phyloP scores from a whole-genome alignment of 2,797 vertebrate species.

The Orestias chungarensis region DNA sequence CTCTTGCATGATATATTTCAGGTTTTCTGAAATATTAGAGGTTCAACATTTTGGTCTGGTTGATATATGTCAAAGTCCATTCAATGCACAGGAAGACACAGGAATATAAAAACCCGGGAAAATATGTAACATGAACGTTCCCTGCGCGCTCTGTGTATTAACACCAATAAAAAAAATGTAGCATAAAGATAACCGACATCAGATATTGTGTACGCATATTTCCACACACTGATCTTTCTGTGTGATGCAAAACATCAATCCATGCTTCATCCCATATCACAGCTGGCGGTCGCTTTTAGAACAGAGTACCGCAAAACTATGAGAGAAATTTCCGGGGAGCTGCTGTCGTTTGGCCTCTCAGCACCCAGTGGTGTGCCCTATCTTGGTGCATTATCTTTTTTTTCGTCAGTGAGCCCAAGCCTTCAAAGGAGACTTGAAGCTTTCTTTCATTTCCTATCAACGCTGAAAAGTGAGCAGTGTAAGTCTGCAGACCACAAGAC shows the following conservation, averaged over 20 bases:
- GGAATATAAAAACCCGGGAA: slow-evolving; percentile 16
- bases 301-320: slow-evolving; percentile 59
- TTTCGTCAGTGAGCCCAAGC: slow-evolving; percentile 61
- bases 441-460: slow-evolving; percentile 60
- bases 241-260: slow-evolving; percentile 47
- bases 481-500: slow-evolving; percentile 70
- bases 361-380: slow-evolving; percentile 47
- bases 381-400: slow-evolving; percentile 62
- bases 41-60: slow-evolving; percentile 37
- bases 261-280: slow-evolving; percentile 66
- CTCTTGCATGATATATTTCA: not conserved
- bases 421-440: slow-evolving; percentile 69
- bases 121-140: slow-evolving; percentile 43
- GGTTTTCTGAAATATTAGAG: no score
- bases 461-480: slow-evolving; percentile 53
- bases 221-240: slow-evolving; percentile 9
- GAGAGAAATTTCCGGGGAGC: slow-evolving; percentile 63
- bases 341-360: slow-evolving; percentile 62
- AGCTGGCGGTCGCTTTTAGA: slow-evolving; percentile 54
- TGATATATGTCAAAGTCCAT: slow-evolving; percentile 62
- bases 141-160: slow-evolving; percentile 34
- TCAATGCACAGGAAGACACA: slow-evolving; percentile 39
- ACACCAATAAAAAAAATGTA: not conserved
- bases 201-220: slow-evolving; percentile 4
- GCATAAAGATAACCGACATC: not conserved